phyloP scores from a whole-genome alignment of 2,113 vertebrate genomes.

The Neomonachus schauinslandi region DNA sequence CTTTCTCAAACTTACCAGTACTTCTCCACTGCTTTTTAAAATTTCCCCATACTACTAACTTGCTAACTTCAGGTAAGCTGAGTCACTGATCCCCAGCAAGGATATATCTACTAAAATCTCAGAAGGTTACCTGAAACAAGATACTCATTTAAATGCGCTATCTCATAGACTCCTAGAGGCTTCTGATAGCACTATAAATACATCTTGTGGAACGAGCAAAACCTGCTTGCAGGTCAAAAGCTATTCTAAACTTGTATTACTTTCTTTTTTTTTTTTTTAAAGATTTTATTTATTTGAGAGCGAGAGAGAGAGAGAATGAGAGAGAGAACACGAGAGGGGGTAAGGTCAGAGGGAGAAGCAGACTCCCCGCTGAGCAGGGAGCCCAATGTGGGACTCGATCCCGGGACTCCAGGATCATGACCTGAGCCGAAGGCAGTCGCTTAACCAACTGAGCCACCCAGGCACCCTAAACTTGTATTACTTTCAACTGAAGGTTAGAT shows the following conservation, averaged over 20 bases:
- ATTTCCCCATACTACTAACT: background rate
- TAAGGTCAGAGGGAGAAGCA: no score
- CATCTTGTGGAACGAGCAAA: slow-evolving; percentile 7
- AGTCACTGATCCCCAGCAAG: background rate
- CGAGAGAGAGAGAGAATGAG: no score
- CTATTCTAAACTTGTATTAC: background rate
- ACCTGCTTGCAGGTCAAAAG: slow-evolving; percentile 1
- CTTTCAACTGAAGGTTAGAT: slow-evolving; percentile 26
- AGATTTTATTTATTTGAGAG: no score
- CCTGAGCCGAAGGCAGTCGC: no score
- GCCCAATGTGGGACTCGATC: no score
- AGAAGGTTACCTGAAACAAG: background rate
- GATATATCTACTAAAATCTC: background rate
- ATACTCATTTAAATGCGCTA: background rate
- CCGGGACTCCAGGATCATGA: no score
- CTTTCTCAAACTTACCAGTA: background rate
- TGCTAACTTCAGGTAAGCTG: background rate
- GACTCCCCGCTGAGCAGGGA: no score
- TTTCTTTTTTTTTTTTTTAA: no score
- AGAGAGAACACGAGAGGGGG: no score
- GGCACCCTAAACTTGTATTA: background rate
- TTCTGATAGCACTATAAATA: slow-evolving; percentile 12
- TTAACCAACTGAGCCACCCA: no score
- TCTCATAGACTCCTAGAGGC: background rate
- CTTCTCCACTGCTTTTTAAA: background rate